Percentiles rank a stretch among this genome's conserved stretches.
Conservation (phyloP, 2,113 vertebrate genomes). For the Grantiella picta region DNA sequence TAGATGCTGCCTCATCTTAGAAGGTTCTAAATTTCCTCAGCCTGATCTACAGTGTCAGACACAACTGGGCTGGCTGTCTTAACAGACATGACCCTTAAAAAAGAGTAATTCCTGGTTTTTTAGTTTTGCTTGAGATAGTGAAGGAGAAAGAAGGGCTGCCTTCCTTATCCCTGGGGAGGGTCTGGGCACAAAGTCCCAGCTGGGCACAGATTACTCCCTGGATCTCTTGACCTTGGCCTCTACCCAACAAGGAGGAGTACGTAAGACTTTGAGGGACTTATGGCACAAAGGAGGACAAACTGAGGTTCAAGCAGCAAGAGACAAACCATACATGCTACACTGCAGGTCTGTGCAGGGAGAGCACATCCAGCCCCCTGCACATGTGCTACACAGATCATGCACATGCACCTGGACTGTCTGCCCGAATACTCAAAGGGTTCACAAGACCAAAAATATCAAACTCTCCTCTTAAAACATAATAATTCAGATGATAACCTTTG, state of each 20-base stretch:
- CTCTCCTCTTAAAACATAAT: neutral
- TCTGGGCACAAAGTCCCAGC: neutral
- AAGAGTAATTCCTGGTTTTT: neutral
- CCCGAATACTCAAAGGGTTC: neutral
- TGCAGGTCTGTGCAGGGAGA: neutral
- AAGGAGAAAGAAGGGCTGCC: neutral
- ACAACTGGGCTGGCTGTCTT: neutral
- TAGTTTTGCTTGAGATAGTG: neutral
- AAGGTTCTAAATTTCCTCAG: neutral
- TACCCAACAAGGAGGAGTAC: neutral
- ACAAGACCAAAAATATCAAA: neutral
- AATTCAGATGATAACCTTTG: neutral
- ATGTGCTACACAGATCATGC: neutral
- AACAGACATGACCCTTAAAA: neutral
- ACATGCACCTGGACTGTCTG: neutral
- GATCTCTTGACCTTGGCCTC: neutral
- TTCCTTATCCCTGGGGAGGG: neutral
- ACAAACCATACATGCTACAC: too few relatives aligned
- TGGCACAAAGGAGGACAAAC: neutral
- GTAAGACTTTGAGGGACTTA: neutral
- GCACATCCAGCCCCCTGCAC: neutral
- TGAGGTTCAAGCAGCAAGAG: neutral
- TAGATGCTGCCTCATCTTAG: neutral
- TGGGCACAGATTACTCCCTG: neutral
- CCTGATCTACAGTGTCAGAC: neutral